Evolutionary conservation across 2,113 vertebrate genomes (phyloP).

Genomic region (Lota lota): DNA sequence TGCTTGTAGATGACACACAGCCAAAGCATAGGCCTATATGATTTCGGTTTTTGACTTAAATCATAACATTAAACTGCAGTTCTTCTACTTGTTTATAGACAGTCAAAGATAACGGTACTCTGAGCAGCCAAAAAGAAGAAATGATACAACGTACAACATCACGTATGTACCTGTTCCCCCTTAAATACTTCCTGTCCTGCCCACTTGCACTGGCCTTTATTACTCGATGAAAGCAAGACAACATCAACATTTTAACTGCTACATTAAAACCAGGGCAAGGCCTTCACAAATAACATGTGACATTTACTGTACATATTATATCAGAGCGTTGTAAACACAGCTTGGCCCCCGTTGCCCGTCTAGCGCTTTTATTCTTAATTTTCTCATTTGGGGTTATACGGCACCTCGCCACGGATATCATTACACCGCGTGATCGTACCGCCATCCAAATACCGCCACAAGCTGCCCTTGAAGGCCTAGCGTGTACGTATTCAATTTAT

Average conservation of each 20-base stretch:
- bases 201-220: constrained; percentile 13
- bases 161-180: too few species aligned
- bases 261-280: constrained; percentile 64
- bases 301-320: constrained; percentile 68
- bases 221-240: constrained; percentile 19
- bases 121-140: too few species aligned
- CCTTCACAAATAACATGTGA: constrained; percentile 67
- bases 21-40: too few species aligned
- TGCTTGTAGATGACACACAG: too few species aligned
- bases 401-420: constrained; percentile 73
- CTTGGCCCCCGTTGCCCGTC: constrained; percentile 37
- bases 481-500: constrained; percentile 74
- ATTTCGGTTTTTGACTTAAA: too few species aligned
- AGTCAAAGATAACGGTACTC: too few species aligned
- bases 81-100: too few species aligned
- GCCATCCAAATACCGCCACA: constrained; percentile 69
- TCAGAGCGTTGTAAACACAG: constrained; percentile 57
- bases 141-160: too few species aligned
- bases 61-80: too few species aligned
- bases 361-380: constrained; percentile 67
- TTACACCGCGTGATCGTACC: constrained; percentile 63
- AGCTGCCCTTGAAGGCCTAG: constrained; percentile 76
- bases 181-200: too few species aligned
- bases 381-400: constrained; percentile 72
- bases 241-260: constrained; percentile 50